Base-by-base conservation (phyloP, 2,888 invertebrate species). In the Rhagium mordax region DNA sequence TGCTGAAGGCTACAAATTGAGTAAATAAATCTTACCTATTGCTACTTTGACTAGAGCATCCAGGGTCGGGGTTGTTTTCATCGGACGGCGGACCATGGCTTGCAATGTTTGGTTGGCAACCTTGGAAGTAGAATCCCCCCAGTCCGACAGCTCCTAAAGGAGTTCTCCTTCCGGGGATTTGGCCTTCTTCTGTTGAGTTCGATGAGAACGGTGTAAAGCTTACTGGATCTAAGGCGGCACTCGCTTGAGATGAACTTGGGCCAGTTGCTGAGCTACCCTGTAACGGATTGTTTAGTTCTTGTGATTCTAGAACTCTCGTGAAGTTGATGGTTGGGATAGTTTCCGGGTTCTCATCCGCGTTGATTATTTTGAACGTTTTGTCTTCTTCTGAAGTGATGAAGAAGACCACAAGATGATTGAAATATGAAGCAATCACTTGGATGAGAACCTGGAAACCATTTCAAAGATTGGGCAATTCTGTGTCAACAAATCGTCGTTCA, bases 61-160 rank as follows among this genome's bases (percentile, higher is more conserved):
- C 90, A 13, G 91, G 91, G 85, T 93, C 93, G 0, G 94, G 94
- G 85, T 94, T 93, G 86, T 96, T 96, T 86, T 95, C 96, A 84
- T 96, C 95, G 4, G 93, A 93, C 24, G 88, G 88, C 48, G 87
- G 88, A 61, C 86, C 87, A 67, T 86, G 85, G n/a, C 79, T 71
- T 55, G 88, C 87, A 7, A 87, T 85, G 66, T 88, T 87, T 72
- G 87, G 88, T 57, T 87, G 86, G 85, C 90, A 89, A 65, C 91
- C 90, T 85, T 94, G 95, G 87, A 95, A 95, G 88, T 95, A 96
- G 88, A 95, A 96, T n/a, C 95, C 95, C 21, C 96, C 95, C 27
- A 96, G 89, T 15, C 95, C 95, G 21, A 96, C 95, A 5, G 95
- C 93, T 10, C 96, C 95, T 68, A 96, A 88, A 24, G 96, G 96